phyloP scores from a whole-genome alignment of 2,888 invertebrate species.

The Sminthurides aquaticus region DNA sequence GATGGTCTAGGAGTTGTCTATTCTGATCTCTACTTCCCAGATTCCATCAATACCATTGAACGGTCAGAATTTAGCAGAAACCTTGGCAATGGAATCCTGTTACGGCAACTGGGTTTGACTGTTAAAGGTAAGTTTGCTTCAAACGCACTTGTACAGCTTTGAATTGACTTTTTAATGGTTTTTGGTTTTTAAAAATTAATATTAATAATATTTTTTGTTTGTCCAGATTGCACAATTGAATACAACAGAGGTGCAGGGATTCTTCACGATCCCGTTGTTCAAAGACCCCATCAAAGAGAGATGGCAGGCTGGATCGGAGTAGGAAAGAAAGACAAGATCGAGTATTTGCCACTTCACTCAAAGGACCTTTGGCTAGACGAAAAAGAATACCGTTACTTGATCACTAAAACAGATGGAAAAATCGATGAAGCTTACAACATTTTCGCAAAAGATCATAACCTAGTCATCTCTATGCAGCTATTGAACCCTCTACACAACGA shows the following conservation, averaged over 20 bases:
- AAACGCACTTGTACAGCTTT: background rate
- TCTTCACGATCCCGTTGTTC: constrained; percentile 81
- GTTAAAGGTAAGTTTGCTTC: constrained; percentile 51
- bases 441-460: constrained; percentile 57
- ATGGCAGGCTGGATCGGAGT: constrained; percentile 84
- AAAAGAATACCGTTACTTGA: constrained; percentile 70
- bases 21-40: constrained; percentile 83
- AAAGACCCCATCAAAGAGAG: constrained; percentile 76
- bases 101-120: constrained; percentile 77
- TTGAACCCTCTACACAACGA: constrained; percentile 83
- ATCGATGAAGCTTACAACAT: constrained; percentile 50
- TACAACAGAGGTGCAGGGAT: constrained; percentile 82
- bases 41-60: constrained; percentile 69
- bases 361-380: constrained; percentile 58
- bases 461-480: constrained; percentile 79
- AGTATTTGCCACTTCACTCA: constrained; percentile 60
- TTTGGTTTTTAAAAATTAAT: background rate
- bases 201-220: background rate
- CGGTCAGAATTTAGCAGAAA: constrained; percentile 79
- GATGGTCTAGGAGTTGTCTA: constrained; percentile 91
- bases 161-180: background rate
- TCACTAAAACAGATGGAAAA: constrained; percentile 60
- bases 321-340: constrained; percentile 64
- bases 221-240: constrained; percentile 58
- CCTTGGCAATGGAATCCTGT: constrained; percentile 77